Evolutionary conservation across 2,888 invertebrate genomes (phyloP).

Genomic region (Theristus sp.): DNA sequence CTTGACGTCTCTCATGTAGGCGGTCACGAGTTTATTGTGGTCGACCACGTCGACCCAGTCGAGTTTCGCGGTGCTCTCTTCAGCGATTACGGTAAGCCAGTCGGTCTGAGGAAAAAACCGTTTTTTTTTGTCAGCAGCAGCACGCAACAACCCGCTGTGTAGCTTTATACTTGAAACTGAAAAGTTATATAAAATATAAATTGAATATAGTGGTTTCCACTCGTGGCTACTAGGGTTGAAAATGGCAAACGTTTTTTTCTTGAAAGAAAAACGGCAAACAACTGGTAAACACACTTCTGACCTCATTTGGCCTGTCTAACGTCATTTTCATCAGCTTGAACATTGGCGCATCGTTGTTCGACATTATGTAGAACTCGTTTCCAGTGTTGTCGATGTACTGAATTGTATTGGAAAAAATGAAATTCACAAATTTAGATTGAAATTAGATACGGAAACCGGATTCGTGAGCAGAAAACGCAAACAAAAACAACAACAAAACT

Average conservation of each 20-base stretch:
- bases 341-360: slow-evolving; percentile 80
- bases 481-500: too few relatives aligned
- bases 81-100: slow-evolving; percentile 48
- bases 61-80: slow-evolving; percentile 64
- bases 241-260: too few relatives aligned
- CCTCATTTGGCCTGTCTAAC: slow-evolving; percentile 15
- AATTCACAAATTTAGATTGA: slow-evolving; percentile 2
- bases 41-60: slow-evolving; percentile 72
- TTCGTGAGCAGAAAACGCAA: too few relatives aligned
- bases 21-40: slow-evolving; percentile 61
- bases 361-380: slow-evolving; percentile 60
- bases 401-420: slow-evolving; percentile 17
- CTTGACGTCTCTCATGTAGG: slow-evolving; percentile 86
- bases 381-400: slow-evolving; percentile 78
- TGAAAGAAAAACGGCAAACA: background rate
- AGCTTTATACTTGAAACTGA: too few relatives aligned
- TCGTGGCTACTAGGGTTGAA: too few relatives aligned
- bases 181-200: too few relatives aligned
- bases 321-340: slow-evolving; percentile 63
- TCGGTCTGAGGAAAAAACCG: too few relatives aligned
- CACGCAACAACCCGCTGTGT: too few relatives aligned
- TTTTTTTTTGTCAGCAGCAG: too few relatives aligned
- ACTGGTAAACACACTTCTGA: background rate
- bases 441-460: too few relatives aligned
- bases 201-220: too few relatives aligned